Percentiles rank a stretch among this genome's conserved stretches.
Conservation (phyloP, 2,797 vertebrate genomes). For the Macropus fuliginosus region DNA sequence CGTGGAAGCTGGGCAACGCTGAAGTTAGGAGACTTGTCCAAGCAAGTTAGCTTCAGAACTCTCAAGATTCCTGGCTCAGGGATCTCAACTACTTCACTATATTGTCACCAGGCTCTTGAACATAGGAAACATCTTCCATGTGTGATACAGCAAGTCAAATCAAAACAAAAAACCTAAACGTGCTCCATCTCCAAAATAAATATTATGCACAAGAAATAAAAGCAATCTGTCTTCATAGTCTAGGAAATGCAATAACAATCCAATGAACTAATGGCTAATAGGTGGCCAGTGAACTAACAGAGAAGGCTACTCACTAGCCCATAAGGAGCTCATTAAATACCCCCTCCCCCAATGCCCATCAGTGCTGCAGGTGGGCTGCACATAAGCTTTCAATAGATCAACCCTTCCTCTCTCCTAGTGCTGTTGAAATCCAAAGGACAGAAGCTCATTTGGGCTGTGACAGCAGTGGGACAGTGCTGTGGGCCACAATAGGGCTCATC, state of each 20-base stretch:
- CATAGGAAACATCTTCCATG: background rate
- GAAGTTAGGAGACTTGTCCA: slow-evolving; percentile 10
- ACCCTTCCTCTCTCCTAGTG: background rate
- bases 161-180: background rate
- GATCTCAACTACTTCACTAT: slow-evolving; percentile 27
- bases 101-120: background rate
- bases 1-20: slow-evolving; percentile 9
- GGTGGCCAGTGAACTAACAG: background rate
- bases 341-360: background rate
- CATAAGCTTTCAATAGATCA: background rate
- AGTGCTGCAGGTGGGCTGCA: background rate
- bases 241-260: background rate
- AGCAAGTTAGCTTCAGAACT: slow-evolving; percentile 19
- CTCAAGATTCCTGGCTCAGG: slow-evolving; percentile 17
- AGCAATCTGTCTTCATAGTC: background rate
- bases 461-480: background rate
- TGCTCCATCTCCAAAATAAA: background rate
- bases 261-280: background rate
- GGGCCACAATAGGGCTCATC: background rate
- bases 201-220: background rate
- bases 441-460: background rate
- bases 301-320: background rate
- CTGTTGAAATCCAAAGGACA: background rate
- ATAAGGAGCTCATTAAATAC: background rate
- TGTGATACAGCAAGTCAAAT: background rate